Evolutionary conservation across 2,888 invertebrate species (phyloP), one percentile per base, ranked within the genome.

Genomic region (Stenoptilia bipunctidactyla): DNA sequence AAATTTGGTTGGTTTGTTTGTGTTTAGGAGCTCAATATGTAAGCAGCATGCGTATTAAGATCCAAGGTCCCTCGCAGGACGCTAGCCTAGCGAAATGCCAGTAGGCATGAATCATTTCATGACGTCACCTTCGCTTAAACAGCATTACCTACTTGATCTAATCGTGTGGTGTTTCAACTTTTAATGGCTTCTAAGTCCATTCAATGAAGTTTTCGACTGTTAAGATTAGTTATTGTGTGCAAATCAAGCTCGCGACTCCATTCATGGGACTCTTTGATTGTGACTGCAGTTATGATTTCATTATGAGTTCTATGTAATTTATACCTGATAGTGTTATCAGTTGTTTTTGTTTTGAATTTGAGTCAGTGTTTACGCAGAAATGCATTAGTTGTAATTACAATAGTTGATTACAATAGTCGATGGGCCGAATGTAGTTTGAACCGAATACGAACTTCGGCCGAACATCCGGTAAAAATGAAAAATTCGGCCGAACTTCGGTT

Each of bases 161-260:
- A 50, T 58, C 55, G 27, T 53, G 51, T 50, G 39, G 51, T 60
- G 58, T 56, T 59, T 58, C 2, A 35, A 20, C 37, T 58, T 61
- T 65, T 54, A 69, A 65, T 66, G 66, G 66, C 50, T 57, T 68
- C 71, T 76, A 75, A 75, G 70, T 61, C 64, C 73, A 74, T 76
- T 76, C 61, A 74, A 4, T 68, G 47, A 43, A 45, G 39, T 45
- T 50, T 55, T 48, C 52, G 50, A 46, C 41, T 47, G 37, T 36
- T 15, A 30, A 30, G 30, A n/a, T 30, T 39, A 37, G 40, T 51
- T 51, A 70, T 72, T 75, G 69, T 72, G 63, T 73, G 69, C 61
- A 56, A 69, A 72, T 71, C 20, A 55, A 15, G 15, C 3, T 12
- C 12, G 36, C 36, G 13, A 15, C 20, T 36, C 15, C 15, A 15